phyloP scores from a whole-genome alignment of 1,140 invertebrate genomes.

The Luehdorfia chinensis region DNA sequence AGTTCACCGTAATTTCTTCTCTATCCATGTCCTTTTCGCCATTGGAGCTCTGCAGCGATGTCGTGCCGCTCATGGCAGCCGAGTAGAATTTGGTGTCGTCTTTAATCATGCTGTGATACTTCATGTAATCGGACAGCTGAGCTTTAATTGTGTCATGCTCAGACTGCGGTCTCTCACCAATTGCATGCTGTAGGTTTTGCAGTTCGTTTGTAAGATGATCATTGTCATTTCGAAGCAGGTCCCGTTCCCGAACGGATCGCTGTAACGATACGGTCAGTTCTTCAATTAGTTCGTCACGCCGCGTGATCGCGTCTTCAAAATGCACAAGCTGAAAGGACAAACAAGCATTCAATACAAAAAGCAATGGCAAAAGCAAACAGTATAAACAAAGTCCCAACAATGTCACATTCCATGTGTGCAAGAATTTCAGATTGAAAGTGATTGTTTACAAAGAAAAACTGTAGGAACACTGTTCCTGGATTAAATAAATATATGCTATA shows the following conservation, averaged over 20 bases:
- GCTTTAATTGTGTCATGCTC: constrained; percentile 70
- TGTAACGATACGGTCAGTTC: constrained; percentile 80
- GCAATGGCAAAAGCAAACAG: constrained; percentile 20
- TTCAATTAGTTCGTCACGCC: constrained; percentile 79
- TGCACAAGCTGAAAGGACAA: constrained; percentile 79
- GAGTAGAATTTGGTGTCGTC: constrained; percentile 68
- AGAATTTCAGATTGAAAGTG: not conserved
- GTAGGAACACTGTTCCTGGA: too few relatives aligned
- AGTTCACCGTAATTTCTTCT: constrained; percentile 63
- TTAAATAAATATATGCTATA: too few relatives aligned
- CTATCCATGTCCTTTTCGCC: constrained; percentile 64
- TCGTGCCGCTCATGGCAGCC: constrained; percentile 50
- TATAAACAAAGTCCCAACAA: too few relatives aligned
- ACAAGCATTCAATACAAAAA: constrained; percentile 44
- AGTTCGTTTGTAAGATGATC: constrained; percentile 80
- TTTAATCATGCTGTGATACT: constrained; percentile 66
- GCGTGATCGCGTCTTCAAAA: constrained; percentile 78
- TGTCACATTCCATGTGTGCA: not conserved
- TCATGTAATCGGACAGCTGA: constrained; percentile 64
- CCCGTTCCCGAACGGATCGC: constrained; percentile 77
- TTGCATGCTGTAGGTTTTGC: constrained; percentile 77
- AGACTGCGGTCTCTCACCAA: constrained; percentile 74
- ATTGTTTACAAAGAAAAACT: too few relatives aligned
- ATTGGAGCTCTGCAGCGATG: constrained; percentile 54
- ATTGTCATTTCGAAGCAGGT: constrained; percentile 79